A percentile compares a stretch with the other conserved stretches of the same genome.
phyloP scores from a whole-genome alignment of 2,113 vertebrate genomes.

The Cyprinodon variegatus region DNA sequence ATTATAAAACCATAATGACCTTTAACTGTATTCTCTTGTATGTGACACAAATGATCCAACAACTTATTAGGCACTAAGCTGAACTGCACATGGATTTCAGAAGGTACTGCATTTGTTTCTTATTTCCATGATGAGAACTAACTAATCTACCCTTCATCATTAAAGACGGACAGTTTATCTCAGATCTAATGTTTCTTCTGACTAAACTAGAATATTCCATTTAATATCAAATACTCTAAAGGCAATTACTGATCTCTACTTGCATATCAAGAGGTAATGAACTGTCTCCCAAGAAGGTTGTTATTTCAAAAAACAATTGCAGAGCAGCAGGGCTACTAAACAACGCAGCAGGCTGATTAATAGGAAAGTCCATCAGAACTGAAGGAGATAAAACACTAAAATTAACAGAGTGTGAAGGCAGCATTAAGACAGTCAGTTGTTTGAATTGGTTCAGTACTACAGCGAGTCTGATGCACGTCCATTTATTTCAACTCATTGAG shows the following conservation, averaged over 20 bases:
- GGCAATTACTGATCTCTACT: background rate
- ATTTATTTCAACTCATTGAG: no score
- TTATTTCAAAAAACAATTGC: background rate
- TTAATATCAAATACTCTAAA: background rate
- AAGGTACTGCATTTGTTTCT: background rate
- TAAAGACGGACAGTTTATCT: background rate
- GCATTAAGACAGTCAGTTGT: background rate
- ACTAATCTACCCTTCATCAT: no score
- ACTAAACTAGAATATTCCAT: background rate
- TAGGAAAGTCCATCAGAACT: background rate
- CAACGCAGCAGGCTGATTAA: background rate
- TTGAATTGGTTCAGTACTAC: background rate
- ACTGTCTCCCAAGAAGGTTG: background rate
- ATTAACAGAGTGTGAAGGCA: background rate
- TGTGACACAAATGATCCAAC: background rate
- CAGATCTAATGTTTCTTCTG: background rate
- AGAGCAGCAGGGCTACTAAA: background rate
- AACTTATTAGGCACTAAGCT: conserved; percentile 1
- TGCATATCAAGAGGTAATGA: no score
- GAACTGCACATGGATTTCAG: background rate
- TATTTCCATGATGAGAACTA: background rate
- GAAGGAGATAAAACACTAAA: background rate
- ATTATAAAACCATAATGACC: no score
- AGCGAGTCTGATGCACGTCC: background rate
- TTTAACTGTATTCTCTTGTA: background rate